phyloP scores from a whole-genome alignment of 2,888 invertebrate genomes.

The Conchocele bisecta region DNA sequence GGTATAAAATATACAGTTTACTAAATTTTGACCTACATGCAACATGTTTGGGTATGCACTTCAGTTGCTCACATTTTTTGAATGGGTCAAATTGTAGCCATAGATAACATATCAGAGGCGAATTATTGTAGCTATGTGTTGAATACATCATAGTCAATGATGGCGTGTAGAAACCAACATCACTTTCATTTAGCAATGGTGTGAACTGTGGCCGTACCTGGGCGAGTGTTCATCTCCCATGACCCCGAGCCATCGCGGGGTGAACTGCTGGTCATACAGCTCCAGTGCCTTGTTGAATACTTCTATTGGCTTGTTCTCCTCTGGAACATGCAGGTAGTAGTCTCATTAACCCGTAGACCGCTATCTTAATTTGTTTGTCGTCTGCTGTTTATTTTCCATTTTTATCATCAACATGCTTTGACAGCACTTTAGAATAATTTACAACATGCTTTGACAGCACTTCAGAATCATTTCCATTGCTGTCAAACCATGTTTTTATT shows the following conservation, averaged over 20 bases:
- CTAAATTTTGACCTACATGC: too few relatives aligned
- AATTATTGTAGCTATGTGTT: too few relatives aligned
- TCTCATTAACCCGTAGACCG: not conserved
- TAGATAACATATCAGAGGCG: too few relatives aligned
- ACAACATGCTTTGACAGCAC: too few relatives aligned
- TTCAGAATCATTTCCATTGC: too few relatives aligned
- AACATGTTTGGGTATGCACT: too few relatives aligned
- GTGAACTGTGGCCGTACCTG: slow-evolving; percentile 68
- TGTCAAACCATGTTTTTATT: too few relatives aligned
- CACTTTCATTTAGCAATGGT: not conserved
- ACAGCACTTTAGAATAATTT: too few relatives aligned
- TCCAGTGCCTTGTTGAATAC: slow-evolving; percentile 74
- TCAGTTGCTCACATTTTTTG: too few relatives aligned
- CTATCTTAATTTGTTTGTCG: not conserved
- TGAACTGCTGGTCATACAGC: slow-evolving; percentile 79
- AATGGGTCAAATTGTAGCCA: too few relatives aligned
- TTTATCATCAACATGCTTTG: not conserved
- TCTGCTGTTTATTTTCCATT: not conserved
- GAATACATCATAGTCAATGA: not conserved
- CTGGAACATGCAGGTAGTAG: slow-evolving; percentile 56
- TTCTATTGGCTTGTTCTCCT: slow-evolving; percentile 73
- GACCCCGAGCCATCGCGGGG: slow-evolving; percentile 81
- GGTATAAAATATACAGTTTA: too few relatives aligned
- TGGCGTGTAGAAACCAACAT: not conserved
- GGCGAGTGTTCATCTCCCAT: slow-evolving; percentile 79